These are phyloP conservation scores for Aphidius gifuensis DNA, from an alignment of 1,140 invertebrate species.

Conservation along the genomic window DNA sequence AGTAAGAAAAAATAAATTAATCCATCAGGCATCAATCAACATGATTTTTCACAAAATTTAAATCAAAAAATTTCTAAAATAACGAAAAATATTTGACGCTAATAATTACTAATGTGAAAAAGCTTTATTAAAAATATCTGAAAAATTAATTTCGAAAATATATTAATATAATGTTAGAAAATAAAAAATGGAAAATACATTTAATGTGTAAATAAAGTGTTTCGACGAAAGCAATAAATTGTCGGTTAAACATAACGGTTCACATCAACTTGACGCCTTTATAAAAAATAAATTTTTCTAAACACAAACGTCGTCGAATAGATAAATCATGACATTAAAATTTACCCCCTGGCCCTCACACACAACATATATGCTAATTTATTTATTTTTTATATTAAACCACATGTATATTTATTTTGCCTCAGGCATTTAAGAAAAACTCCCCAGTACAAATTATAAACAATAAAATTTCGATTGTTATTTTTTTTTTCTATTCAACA, in stretches of 20 bases:
- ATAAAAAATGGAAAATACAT: no score
- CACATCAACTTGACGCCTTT: constrained; percentile 5
- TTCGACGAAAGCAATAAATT: no score
- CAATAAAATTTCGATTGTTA: constrained; percentile 13
- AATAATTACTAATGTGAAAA: no score
- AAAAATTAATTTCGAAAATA: no score
- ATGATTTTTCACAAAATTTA: no score
- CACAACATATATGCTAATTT: constrained; percentile 12
- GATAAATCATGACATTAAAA: constrained; percentile 6
- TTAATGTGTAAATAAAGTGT: no score
- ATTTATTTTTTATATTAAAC: constrained; percentile 4
- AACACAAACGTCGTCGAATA: constrained; percentile 5
- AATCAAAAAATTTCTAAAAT: no score
- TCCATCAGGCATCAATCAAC: no score
- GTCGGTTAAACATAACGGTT: not conserved
- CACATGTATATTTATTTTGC: not conserved
- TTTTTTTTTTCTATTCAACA: not conserved
- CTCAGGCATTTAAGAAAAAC: not conserved
- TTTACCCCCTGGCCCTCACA: constrained; percentile 1
- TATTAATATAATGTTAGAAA: no score
- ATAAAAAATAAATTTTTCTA: not conserved
- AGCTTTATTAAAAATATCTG: no score
- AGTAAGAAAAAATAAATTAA: no score
- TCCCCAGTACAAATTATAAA: constrained; percentile 8
- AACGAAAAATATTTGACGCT: no score